Base-by-base conservation (phyloP, 2,797 vertebrate species). In the Sebastiscus albofasciatus region DNA sequence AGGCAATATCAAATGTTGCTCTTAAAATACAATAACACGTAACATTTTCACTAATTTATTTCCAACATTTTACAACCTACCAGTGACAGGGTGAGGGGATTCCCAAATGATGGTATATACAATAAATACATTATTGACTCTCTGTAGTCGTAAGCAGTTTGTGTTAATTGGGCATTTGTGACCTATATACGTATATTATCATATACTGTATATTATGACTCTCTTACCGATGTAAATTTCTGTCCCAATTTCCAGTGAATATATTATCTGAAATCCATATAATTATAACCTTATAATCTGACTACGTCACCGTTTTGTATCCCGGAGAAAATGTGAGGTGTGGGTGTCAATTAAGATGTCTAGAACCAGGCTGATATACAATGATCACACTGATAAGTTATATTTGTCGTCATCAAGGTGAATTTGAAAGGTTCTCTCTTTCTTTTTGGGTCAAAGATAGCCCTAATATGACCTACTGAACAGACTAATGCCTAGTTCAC, bases 301-400 rank as follows among this genome's bases (percentile, higher is more conserved):
- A 55, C 7, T 42, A 5, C 16, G 5, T 16, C 12, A 0, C 39
- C 14, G 14, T 20, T 49, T 49, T 49, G 0, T 16, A 42, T 49
- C 46, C 12, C 8, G 3, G 46, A 49, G 6, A 49, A 16, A 20
- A 49, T 49, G 7, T 20, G 18, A 18, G 7, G 8, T 49, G 12
- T 36, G 20, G 11, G 16, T 27, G 7, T 14, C 20, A 27, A 18
- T 34, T 46, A 26, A 56, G 12, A 29, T 8, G 29, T 61, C 33
- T 62, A 26, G 14, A 33, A 22, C 16, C 14, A 49, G 31, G 26
- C 27, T 58, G 33, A 46, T 18, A 18, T 46, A 18, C 42, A 71
- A 27, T 29, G 31, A 59, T 67, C 14, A 6, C 18, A 14, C 18
- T 31, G 24, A 1, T 8, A 4, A 16, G 18, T 29, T 72, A 8